Conservation (phyloP, 2,113 vertebrate genomes). For the Albula goreensis region DNA sequence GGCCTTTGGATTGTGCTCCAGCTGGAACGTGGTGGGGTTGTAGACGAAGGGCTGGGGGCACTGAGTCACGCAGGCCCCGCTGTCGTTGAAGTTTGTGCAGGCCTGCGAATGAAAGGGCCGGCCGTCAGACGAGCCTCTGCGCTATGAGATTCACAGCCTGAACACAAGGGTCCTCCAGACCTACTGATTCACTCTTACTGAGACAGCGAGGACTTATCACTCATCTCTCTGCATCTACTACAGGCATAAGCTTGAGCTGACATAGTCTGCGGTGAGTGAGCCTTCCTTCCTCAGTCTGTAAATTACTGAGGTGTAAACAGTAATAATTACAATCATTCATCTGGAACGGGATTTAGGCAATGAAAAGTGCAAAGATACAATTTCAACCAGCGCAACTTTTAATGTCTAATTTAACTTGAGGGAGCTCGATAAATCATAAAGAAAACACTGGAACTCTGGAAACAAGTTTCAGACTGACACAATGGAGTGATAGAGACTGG, state of each 20-base stretch:
- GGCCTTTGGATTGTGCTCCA: constrained; percentile 91
- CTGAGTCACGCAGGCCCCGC: constrained; percentile 94
- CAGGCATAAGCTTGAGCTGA: not conserved
- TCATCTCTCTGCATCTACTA: not conserved
- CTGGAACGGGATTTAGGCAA: constrained; percentile 1
- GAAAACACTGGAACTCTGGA: not conserved
- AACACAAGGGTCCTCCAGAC: not conserved
- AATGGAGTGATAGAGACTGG: constrained; percentile 18
- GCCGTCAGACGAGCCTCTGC: not conserved
- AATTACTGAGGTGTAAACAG: constrained; percentile 12
- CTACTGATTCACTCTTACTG: not conserved
- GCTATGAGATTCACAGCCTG: not conserved
- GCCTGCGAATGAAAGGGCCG: constrained; percentile 69
- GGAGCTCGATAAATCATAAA: constrained; percentile 33
- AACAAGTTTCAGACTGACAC: constrained; percentile 4
- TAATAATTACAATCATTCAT: constrained; percentile 27
- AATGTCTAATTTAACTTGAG: constrained; percentile 10
- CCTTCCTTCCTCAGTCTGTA: not conserved
- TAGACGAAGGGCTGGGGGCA: constrained; percentile 96
- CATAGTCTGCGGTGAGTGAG: not conserved
- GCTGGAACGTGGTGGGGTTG: constrained; percentile 93
- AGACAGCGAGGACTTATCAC: not conserved
- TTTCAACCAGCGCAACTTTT: not conserved
- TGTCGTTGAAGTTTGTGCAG: constrained; percentile 99
- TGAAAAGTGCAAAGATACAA: not conserved